A percentile compares a stretch with the other conserved stretches of the same genome.
phyloP scores from a whole-genome alignment of 2,888 invertebrate species.

The Drosophila mimica region DNA sequence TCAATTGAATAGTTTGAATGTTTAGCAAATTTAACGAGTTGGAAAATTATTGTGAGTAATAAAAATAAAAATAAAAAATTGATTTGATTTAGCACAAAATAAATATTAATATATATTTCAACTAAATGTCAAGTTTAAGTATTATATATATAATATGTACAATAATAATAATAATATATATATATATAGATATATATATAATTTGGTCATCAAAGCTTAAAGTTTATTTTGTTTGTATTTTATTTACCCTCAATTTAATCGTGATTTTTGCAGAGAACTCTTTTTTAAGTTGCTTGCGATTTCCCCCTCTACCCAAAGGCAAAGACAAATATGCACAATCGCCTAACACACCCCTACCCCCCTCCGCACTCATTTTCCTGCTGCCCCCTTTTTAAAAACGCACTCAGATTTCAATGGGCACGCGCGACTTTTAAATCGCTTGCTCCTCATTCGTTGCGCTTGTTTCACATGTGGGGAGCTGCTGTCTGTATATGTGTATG shows the following conservation, averaged over 20 bases:
- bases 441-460: conserved; percentile 68
- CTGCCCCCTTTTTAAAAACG: conserved; percentile 11
- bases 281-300: conserved; percentile 2
- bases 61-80: no score
- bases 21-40: background rate
- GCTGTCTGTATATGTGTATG: conserved; percentile 12
- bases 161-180: no score
- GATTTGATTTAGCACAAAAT: background rate
- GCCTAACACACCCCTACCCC: background rate
- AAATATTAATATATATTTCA: background rate
- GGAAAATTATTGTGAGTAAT: background rate
- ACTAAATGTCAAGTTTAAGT: background rate
- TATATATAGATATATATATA: no score
- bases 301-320: background rate
- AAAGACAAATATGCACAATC: conserved; percentile 4
- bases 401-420: conserved; percentile 50
- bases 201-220: background rate
- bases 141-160: no score
- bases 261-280: conserved; percentile 9
- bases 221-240: background rate
- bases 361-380: no score
- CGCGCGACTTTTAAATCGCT: conserved; percentile 64
- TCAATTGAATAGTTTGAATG: background rate
- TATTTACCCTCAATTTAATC: conserved; percentile 11
- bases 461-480: conserved; percentile 32